phyloP scores from a whole-genome alignment of 2,888 invertebrate species.

The Aromia moschata region DNA sequence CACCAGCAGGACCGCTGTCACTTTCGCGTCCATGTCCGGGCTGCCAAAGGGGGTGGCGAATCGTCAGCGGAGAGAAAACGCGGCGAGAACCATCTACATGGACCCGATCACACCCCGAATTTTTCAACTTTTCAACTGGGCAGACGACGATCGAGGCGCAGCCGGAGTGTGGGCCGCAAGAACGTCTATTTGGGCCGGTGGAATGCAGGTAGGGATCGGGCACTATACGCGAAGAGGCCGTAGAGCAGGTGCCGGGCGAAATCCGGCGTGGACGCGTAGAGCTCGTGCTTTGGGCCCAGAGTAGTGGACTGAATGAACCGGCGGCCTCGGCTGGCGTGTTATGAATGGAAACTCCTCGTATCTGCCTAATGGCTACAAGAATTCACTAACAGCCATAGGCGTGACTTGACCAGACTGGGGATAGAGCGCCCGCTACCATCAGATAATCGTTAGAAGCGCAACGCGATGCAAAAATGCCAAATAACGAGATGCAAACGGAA shows the following conservation, averaged over 20 bases:
- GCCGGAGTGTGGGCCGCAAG: slow-evolving; percentile 31
- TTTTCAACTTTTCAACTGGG: slow-evolving; percentile 16
- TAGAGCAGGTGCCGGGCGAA: slow-evolving; percentile 34
- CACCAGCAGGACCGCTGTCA: slow-evolving; percentile 1
- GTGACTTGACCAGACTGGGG: slow-evolving; percentile 19
- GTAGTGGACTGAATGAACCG: slow-evolving; percentile 49
- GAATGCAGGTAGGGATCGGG: slow-evolving; percentile 42
- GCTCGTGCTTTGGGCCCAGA: slow-evolving; percentile 40
- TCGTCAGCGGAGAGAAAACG: slow-evolving; percentile 10
- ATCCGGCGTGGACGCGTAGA: slow-evolving; percentile 23
- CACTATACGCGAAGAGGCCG: slow-evolving; percentile 17
- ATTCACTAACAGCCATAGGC: slow-evolving; percentile 31
- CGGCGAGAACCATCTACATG: slow-evolving; percentile 8
- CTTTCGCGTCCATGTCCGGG: slow-evolving; percentile 5
- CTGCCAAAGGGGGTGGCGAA: neutral
- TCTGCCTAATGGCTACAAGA: slow-evolving; percentile 39
- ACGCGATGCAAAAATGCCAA: no score
- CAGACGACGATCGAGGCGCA: slow-evolving; percentile 22
- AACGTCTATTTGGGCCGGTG: slow-evolving; percentile 33
- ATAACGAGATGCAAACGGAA: no score
- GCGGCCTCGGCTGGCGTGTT: slow-evolving; percentile 41
- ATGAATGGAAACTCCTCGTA: slow-evolving; percentile 48
- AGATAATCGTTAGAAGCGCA: no score
- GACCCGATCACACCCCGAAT: neutral
- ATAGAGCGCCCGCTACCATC: slow-evolving; percentile 1